Evolutionary conservation across 2,797 vertebrate genomes (phyloP).

Genomic region (Pangasius macronema): DNA sequence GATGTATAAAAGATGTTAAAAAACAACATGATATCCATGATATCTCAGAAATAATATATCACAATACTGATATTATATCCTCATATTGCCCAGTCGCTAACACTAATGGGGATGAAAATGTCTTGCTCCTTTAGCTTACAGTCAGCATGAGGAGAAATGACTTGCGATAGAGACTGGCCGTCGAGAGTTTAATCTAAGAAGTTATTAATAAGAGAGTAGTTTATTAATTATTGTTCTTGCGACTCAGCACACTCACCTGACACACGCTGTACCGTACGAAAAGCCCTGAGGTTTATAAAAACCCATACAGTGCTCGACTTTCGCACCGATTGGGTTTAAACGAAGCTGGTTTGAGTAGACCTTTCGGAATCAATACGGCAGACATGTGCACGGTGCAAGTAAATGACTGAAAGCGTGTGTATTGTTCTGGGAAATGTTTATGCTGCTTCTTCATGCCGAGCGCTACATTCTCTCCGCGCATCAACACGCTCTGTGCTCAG

Average conservation of each 20-base stretch:
- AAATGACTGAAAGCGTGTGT: background rate
- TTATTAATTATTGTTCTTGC: background rate
- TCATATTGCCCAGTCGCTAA: too few species aligned
- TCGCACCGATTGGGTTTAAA: background rate
- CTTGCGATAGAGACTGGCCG: too few species aligned
- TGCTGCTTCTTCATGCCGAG: background rate
- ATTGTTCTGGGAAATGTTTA: background rate
- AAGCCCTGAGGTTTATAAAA: background rate
- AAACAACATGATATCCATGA: too few species aligned
- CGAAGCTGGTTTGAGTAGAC: background rate
- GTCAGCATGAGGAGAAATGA: too few species aligned
- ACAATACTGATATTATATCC: too few species aligned
- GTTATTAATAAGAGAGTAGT: background rate
- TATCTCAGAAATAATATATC: too few species aligned
- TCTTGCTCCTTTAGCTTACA: background rate
- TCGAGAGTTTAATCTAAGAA: background rate
- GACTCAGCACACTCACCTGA: too few species aligned
- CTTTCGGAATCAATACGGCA: background rate
- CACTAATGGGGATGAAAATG: too few species aligned
- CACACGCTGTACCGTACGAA: background rate
- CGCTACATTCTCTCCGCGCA: background rate
- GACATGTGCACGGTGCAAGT: background rate
- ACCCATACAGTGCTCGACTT: background rate
- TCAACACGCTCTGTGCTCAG: slow-evolving; percentile 6
- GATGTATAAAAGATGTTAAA: too few species aligned